Evolutionary conservation across 2,113 vertebrate genomes (phyloP).

Genomic region (Ceyx melanurus): DNA sequence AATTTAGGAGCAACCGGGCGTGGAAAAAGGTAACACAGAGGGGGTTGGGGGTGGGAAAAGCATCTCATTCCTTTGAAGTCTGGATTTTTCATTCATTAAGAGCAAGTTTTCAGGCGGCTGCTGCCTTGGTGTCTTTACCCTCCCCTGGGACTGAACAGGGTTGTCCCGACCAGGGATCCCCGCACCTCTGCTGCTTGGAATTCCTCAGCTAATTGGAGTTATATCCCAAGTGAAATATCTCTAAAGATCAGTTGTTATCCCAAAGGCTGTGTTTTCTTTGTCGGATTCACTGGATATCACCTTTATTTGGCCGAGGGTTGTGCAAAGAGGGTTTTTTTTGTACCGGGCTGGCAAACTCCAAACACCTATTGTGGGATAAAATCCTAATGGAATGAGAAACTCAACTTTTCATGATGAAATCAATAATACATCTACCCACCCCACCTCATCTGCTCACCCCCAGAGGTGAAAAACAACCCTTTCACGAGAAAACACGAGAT

Average conservation of each 20-base stretch:
- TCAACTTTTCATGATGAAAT: background rate
- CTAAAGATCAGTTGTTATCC: background rate
- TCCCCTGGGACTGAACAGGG: background rate
- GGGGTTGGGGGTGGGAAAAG: no score
- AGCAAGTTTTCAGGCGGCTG: background rate
- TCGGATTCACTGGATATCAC: background rate
- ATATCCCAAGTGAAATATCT: background rate
- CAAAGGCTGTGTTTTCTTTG: background rate
- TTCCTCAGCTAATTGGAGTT: background rate
- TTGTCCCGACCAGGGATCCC: background rate
- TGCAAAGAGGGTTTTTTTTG: background rate
- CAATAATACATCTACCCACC: background rate
- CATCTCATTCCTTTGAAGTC: accelerated
- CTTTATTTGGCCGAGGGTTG: background rate
- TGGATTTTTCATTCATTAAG: background rate
- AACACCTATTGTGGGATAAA: background rate
- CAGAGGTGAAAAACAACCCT: background rate
- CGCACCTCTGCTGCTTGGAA: background rate
- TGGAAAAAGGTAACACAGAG: background rate
- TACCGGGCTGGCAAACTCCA: no score
- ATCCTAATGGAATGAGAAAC: background rate
- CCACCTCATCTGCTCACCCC: background rate
- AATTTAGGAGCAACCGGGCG: accelerated
- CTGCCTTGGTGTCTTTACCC: background rate
- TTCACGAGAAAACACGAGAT: background rate